A percentile compares a stretch with the other conserved stretches of the same genome.
These are phyloP conservation scores for Luidia sarsii DNA, from an alignment of 53 echinoderm and acorn worm genomes.

Conservation along the genomic window DNA sequence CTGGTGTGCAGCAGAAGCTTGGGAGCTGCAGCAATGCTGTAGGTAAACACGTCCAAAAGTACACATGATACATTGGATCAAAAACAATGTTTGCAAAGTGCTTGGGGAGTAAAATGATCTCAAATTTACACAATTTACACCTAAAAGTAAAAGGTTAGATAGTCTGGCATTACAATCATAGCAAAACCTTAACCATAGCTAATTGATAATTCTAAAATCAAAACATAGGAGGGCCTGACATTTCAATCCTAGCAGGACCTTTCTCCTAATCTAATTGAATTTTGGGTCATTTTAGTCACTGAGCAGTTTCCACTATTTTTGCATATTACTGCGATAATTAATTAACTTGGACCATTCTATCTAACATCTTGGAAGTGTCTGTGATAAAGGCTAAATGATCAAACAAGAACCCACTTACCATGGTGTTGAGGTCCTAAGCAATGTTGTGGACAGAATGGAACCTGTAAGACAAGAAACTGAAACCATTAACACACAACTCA, in stretches of 20 bases:
- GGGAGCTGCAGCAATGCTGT: conserved; percentile 81
- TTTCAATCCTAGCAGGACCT: too few species aligned
- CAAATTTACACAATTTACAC: not conserved
- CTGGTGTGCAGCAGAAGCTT: conserved; percentile 78
- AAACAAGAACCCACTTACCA: conserved; percentile 54
- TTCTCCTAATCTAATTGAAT: too few species aligned
- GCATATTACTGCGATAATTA: too few species aligned
- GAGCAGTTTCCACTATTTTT: too few species aligned
- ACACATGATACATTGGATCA: not conserved
- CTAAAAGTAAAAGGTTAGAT: not conserved
- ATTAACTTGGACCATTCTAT: not conserved
- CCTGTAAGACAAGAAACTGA: conserved; percentile 56
- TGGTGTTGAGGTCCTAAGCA: conserved; percentile 70
- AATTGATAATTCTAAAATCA: too few species aligned
- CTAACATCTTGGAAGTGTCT: not conserved
- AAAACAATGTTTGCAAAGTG: not conserved
- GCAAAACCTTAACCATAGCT: not conserved
- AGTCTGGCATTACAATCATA: too few species aligned
- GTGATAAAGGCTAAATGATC: too few species aligned
- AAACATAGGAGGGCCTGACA: too few species aligned
- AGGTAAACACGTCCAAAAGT: not conserved
- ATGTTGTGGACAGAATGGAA: conserved; percentile 57
- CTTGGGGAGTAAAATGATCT: not conserved
- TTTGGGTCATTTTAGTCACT: too few species aligned
- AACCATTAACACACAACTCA: not conserved